Evolutionary conservation across 2,888 invertebrate species (phyloP), one percentile per base, ranked within the genome.

Genomic region (Drosophila falleni): DNA sequence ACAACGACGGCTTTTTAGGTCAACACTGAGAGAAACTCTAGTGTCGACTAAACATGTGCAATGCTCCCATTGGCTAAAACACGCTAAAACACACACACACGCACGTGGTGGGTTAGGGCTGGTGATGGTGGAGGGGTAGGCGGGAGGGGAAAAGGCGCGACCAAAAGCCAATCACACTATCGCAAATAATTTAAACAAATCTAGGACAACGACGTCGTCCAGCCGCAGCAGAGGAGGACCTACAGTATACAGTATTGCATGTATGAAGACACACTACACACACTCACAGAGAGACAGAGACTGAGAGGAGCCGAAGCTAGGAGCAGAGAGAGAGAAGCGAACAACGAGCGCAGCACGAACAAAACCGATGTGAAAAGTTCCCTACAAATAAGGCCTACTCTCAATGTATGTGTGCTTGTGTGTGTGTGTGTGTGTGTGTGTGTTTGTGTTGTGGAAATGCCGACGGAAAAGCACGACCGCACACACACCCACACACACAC

Each of bases 81-180:
- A 72, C 72, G 8, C 73, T 74, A 75, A 82, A 78, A 71, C 68
- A 77, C 74, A 74, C 72, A 68, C 77, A 56, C 44, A 64, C 69
- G n/a, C 37, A 5, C 37, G n/a, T 67, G 33, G 39, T 39, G 37
- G 53, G 16, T 46, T 19, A 31, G 53, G 65, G 35, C 39, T 3
- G 47, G 64, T n/a, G 55, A 58, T 70, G 63, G 55, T n/a, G 59
- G 41, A 19, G 37, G 29, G 49, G n/a, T 47, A 63, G 51, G 46
- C 26, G 41, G 51, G 56, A 23, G 47, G n/a, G 56, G 62, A 44
- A 47, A 37, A 35, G 37, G 37, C 16, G 61, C 41, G 64, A 74
- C 84, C 83, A 87, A 89, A 92, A 90, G 92, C 91, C 91, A 92
- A 92, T 92, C 92, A 92, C 91, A 92, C 92, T 92, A 92, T 91